Evolutionary conservation across 2,797 vertebrate species (phyloP).

Genomic region (Schizopygopsis malacanthus): DNA sequence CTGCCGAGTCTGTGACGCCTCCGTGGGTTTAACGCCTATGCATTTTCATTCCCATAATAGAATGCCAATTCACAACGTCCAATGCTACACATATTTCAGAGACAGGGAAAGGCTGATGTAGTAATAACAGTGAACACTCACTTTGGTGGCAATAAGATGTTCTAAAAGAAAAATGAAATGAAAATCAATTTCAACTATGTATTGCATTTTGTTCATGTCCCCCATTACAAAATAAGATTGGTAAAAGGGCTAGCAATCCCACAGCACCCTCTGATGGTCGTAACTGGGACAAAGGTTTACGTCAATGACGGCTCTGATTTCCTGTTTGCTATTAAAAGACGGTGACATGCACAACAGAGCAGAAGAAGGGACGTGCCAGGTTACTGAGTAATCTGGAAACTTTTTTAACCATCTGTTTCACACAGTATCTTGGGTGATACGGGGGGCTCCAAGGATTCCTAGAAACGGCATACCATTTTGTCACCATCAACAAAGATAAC

Average conservation of each 20-base stretch:
- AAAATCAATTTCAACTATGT: conserved; percentile 10
- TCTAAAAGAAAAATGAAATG: background rate
- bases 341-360: conserved; percentile 41
- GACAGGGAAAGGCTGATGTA: background rate
- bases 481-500: background rate
- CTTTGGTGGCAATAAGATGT: conserved; percentile 23
- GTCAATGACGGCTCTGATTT: conserved; percentile 8
- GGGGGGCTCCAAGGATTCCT: conserved; percentile 29
- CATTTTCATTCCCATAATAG: conserved; percentile 40
- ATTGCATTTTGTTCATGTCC: conserved; percentile 11
- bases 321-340: conserved; percentile 17
- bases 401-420: conserved; percentile 9
- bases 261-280: conserved; percentile 68
- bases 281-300: conserved; percentile 43
- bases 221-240: conserved; percentile 15
- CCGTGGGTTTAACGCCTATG: background rate
- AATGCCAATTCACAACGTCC: conserved; percentile 43
- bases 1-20: conserved; percentile 16
- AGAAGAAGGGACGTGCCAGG: conserved; percentile 20
- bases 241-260: background rate
- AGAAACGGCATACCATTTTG: conserved; percentile 5
- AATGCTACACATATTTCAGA: conserved; percentile 39
- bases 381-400: conserved; percentile 45
- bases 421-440: background rate
- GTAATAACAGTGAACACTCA: conserved; percentile 33